A percentile compares a stretch with the other conserved stretches of the same genome.
These are phyloP conservation scores for Mionectes olivaceus DNA, from an alignment of 2,797 vertebrate species.

Conservation along the genomic window DNA sequence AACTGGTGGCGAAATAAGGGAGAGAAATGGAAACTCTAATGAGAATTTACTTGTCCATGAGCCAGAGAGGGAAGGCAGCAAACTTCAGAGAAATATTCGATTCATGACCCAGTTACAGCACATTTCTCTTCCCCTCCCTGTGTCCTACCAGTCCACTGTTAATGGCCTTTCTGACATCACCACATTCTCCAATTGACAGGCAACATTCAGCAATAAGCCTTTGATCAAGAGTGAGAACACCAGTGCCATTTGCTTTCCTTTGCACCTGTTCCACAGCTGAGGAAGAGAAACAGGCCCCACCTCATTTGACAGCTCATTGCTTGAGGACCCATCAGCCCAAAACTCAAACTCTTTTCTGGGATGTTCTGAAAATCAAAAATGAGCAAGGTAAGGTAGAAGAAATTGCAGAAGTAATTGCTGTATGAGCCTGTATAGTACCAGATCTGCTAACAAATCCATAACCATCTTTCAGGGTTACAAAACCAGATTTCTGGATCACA, in stretches of 20 bases:
- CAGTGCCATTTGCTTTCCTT: neutral
- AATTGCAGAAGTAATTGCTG: neutral
- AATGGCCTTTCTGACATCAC: neutral
- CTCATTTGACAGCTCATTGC: neutral
- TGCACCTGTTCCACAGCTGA: neutral
- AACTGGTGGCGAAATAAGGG: neutral
- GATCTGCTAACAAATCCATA: neutral
- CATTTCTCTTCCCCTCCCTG: neutral
- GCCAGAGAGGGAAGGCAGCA: neutral
- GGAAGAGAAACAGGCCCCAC: neutral
- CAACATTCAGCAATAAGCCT: neutral
- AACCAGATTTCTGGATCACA: neutral
- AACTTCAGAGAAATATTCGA: neutral
- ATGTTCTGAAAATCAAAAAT: neutral
- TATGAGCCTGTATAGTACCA: neutral
- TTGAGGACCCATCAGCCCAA: neutral
- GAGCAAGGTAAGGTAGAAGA: neutral
- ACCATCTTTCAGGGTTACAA: neutral
- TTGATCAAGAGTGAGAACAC: neutral
- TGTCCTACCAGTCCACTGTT: neutral
- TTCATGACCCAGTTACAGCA: neutral
- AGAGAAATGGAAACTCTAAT: neutral
- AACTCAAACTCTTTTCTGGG: neutral
- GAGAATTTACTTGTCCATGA: neutral
- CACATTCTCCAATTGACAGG: neutral